phyloP scores from a whole-genome alignment of 1,140 invertebrate genomes.

The Cherax destructor region DNA sequence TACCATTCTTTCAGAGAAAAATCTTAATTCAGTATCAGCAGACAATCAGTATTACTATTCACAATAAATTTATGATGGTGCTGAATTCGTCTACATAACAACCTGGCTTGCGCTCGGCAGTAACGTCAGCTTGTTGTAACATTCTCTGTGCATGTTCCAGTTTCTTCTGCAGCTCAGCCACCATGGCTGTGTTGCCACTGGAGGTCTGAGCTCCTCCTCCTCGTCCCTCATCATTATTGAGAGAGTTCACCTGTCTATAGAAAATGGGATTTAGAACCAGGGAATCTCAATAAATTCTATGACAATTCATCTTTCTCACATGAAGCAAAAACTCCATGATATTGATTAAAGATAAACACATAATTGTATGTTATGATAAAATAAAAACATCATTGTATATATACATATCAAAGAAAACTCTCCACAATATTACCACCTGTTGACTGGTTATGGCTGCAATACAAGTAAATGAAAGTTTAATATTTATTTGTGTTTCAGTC shows the following conservation, averaged over 20 bases:
- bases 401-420: too few species aligned
- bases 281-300: background rate
- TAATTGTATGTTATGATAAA: too few species aligned
- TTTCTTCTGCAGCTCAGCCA: conserved; percentile 66
- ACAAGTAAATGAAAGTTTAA: too few species aligned
- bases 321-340: background rate
- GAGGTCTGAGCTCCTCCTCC: background rate
- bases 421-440: too few species aligned
- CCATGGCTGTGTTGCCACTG: conserved; percentile 31
- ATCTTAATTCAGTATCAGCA: too few species aligned
- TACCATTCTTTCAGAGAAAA: too few species aligned
- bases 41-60: background rate
- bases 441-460: too few species aligned
- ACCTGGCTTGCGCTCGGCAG: conserved; percentile 57
- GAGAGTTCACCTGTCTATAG: conserved; percentile 69
- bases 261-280: background rate
- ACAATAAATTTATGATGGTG: too few species aligned
- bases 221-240: conserved; percentile 15
- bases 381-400: too few species aligned
- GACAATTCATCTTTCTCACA: background rate
- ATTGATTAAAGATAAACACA: background rate
- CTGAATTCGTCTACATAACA: background rate
- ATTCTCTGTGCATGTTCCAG: conserved; percentile 69
- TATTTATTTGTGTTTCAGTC: too few species aligned
- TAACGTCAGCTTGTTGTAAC: conserved; percentile 65